A percentile compares a stretch with the other conserved stretches of the same genome.
phyloP scores from a whole-genome alignment of 2,888 invertebrate species.

The Palloptera scutellata region DNA sequence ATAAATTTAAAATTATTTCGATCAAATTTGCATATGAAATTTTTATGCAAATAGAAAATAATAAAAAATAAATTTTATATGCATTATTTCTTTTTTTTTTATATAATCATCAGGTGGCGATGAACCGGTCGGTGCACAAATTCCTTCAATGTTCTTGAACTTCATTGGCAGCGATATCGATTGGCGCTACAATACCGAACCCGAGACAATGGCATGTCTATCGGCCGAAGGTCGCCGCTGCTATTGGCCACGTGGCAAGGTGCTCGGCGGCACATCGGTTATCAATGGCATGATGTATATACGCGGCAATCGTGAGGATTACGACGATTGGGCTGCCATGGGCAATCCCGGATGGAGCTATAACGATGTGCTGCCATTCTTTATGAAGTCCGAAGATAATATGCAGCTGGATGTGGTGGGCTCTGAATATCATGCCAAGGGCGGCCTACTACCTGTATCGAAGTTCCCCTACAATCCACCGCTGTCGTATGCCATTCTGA shows the following conservation, averaged over 20 bases:
- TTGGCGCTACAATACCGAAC: constrained; percentile 87
- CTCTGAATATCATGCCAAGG: constrained; percentile 77
- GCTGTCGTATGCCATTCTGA: constrained; percentile 77
- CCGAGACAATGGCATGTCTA: constrained; percentile 80
- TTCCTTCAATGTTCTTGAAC: constrained; percentile 89
- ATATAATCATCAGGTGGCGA: constrained; percentile 70
- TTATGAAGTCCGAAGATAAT: constrained; percentile 85
- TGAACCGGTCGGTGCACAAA: constrained; percentile 87
- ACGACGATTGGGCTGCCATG: constrained; percentile 84
- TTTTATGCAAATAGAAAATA: constrained; percentile 3
- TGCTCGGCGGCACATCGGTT: constrained; percentile 89
- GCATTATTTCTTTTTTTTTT: not conserved
- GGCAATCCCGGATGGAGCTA: constrained; percentile 92
- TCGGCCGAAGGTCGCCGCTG: constrained; percentile 73
- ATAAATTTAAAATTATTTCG: not conserved
- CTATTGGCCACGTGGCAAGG: constrained; percentile 88
- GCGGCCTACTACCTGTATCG: constrained; percentile 79
- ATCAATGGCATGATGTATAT: constrained; percentile 98
- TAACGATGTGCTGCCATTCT: constrained; percentile 88
- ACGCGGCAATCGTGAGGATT: constrained; percentile 85
- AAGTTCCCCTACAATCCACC: constrained; percentile 89
- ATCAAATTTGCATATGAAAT: too few relatives aligned
- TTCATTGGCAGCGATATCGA: constrained; percentile 87
- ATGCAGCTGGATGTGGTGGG: constrained; percentile 76
- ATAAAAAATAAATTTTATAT: constrained; percentile 1